Percentiles rank a stretch among this genome's conserved stretches.
Evolutionary conservation across 2,113 vertebrate species (phyloP).

Genomic region (Crotalus helleri): DNA sequence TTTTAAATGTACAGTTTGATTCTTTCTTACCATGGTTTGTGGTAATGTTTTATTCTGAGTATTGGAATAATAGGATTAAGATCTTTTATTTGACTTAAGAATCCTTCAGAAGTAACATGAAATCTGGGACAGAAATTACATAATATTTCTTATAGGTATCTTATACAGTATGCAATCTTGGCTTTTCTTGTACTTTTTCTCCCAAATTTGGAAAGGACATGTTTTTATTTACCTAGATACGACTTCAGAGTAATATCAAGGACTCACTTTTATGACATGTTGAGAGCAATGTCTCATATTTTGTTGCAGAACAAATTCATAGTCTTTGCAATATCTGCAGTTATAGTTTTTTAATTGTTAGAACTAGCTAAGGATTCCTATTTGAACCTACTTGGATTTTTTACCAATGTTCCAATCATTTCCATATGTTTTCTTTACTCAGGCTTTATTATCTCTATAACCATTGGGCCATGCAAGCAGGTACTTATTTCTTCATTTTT

Average conservation of each 20-base stretch:
- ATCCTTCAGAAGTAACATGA: neutral
- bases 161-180: neutral
- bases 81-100: neutral
- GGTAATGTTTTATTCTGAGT: neutral
- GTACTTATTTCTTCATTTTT: constrained; percentile 84
- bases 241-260: neutral
- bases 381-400: neutral
- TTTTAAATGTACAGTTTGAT: neutral
- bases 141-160: neutral
- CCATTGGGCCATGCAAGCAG: constrained; percentile 76
- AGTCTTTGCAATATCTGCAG: neutral
- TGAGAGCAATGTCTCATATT: neutral
- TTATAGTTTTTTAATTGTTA: neutral
- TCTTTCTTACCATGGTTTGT: neutral
- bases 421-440: constrained; percentile 13
- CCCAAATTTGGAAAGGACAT: neutral
- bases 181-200: neutral
- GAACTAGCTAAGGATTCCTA: neutral
- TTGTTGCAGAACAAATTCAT: neutral
- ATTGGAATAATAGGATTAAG: neutral
- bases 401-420: neutral
- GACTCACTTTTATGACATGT: neutral
- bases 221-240: neutral
- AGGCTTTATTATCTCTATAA: constrained; percentile 89
- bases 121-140: neutral